phyloP scores from a whole-genome alignment of 2,888 invertebrate genomes.

The Paralinhomoeus sp. region DNA sequence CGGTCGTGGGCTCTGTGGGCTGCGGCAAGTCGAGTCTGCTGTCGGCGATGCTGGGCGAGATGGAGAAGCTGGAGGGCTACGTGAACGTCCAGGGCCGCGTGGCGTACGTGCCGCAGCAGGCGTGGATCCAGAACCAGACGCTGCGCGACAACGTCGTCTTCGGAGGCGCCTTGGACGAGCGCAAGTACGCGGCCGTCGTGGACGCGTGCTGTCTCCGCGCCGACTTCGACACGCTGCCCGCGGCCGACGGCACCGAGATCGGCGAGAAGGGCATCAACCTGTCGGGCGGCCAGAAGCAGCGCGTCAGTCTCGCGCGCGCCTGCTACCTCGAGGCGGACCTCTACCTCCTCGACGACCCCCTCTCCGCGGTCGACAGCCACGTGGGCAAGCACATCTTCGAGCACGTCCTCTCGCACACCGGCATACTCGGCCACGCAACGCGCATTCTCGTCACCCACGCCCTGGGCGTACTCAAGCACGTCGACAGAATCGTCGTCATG shows the following conservation, averaged over 20 bases:
- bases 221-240: slow-evolving; percentile 66
- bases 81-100: slow-evolving; percentile 30
- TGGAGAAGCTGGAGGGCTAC: slow-evolving; percentile 14
- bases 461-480: slow-evolving; percentile 67
- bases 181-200: slow-evolving; percentile 37
- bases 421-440: slow-evolving; percentile 39
- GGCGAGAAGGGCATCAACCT: slow-evolving; percentile 86
- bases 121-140: slow-evolving; percentile 93
- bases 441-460: slow-evolving; percentile 82
- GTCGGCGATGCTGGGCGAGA: slow-evolving; percentile 47
- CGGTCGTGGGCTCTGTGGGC: slow-evolving; percentile 27
- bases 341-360: slow-evolving; percentile 80
- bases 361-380: slow-evolving; percentile 82
- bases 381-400: slow-evolving; percentile 84
- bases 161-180: slow-evolving; percentile 14
- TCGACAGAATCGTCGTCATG: slow-evolving; percentile 68
- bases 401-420: slow-evolving; percentile 39
- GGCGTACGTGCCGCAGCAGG: slow-evolving; percentile 77
- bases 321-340: slow-evolving; percentile 63
- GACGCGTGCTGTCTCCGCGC: slow-evolving; percentile 69
- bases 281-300: slow-evolving; percentile 56
- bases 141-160: slow-evolving; percentile 76
- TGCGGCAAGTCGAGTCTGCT: slow-evolving; percentile 42
- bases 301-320: slow-evolving; percentile 65
- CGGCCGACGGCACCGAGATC: slow-evolving; percentile 90